Evolutionary conservation across 1,140 invertebrate genomes (phyloP), one percentile per base, ranked within the genome.

Genomic region (Contarinia nasturtii): DNA sequence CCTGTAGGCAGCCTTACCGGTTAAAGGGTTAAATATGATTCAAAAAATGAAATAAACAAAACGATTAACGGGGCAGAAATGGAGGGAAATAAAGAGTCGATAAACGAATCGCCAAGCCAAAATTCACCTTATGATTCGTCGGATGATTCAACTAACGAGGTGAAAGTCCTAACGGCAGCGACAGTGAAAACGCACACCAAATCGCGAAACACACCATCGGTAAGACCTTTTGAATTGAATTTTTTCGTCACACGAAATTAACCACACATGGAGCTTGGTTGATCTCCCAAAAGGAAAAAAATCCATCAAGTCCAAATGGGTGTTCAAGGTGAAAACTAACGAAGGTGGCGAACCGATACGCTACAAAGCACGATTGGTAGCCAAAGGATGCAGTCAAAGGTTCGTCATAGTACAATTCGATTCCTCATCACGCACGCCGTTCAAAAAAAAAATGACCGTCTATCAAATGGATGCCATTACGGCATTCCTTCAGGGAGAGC

Each of bases 381-480:
- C 47, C 11, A 50, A 55, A 21, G 54, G 52, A 51, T 43, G 54
- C 64, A 8, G 54, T 52, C 2, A 53, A 49, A 34, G 47, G 50
- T 15, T 48, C 17, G 15, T n/a, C n/a, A n/a, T n/a, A n/a, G n/a
- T n/a, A 54, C 62, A 1, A 36, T 60, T 14, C 43, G 57, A 33
- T n/a, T 18, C 53, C 61, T 2, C 34, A 58, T 14, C 42, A 55
- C 20, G 54, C 54, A 22, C 53, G 66, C 1, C 67, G 54, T 48
- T n/a, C 55, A 65, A 48, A 37, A 42, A 19, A 51, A 49, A 48
- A 50, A 53, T 44, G 33, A 50, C 17, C 54, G 38, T 19, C 38
- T 66, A 48, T 8, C 59, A 65, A 15, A 50, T 63, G 21, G 61
- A 67, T 51, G 52, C 64, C n/a, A 50, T 36, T 41, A 58, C 55